Percentiles rank a stretch among this genome's conserved stretches.
Evolutionary conservation across 1,140 invertebrate genomes (phyloP).

Genomic region (Aphelenchoides besseyi): DNA sequence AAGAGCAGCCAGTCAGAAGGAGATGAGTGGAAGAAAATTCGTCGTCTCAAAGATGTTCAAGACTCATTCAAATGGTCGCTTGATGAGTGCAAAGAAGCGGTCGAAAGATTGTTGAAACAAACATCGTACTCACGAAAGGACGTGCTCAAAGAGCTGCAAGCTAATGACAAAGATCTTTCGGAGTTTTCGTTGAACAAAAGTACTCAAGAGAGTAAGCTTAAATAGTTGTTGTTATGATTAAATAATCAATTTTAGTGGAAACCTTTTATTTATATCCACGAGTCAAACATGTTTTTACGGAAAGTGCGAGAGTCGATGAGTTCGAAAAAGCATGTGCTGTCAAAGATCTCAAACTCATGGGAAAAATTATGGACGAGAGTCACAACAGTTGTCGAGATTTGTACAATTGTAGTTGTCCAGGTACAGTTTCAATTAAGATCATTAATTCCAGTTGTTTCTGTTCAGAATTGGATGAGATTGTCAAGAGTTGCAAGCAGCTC

Average conservation of each 20-base stretch:
- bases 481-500: constrained; percentile 72
- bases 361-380: constrained; percentile 80
- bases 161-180: constrained; percentile 71
- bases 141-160: constrained; percentile 71
- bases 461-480: constrained; percentile 78
- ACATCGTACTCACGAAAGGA: constrained; percentile 69
- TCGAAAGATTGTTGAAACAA: background rate
- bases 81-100: constrained; percentile 22
- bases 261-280: constrained; percentile 78
- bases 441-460: no score
- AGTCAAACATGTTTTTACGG: constrained; percentile 80
- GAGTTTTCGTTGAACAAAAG: constrained; percentile 69
- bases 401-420: constrained; percentile 94
- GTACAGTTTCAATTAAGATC: no score
- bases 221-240: constrained; percentile 5
- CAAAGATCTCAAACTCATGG: constrained; percentile 70
- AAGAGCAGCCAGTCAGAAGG: constrained; percentile 33
- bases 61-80: constrained; percentile 56
- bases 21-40: constrained; percentile 27
- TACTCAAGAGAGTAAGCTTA: constrained; percentile 66
- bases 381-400: constrained; percentile 78
- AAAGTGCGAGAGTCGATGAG: constrained; percentile 72
- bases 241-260: constrained; percentile 45
- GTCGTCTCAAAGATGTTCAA: constrained; percentile 73
- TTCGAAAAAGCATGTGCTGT: constrained; percentile 72